Conservation (phyloP, 2,888 invertebrate species). For the Scrobipalpa costella region DNA sequence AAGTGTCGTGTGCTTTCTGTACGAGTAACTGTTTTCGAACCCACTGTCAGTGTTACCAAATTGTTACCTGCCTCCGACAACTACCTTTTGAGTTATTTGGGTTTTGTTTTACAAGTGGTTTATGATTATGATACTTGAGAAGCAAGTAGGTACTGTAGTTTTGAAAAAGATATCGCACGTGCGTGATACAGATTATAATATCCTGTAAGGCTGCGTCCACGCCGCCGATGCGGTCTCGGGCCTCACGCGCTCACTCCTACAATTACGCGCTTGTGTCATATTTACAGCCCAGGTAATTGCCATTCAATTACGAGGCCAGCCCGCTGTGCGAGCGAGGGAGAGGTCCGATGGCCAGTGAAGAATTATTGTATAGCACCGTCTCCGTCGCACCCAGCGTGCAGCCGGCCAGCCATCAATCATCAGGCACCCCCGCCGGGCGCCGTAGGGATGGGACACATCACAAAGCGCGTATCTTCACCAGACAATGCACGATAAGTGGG, state of each 20-base stretch:
- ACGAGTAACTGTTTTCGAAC: slow-evolving; percentile 18
- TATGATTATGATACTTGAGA: background rate
- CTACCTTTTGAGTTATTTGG: background rate
- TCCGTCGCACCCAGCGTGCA: slow-evolving; percentile 56
- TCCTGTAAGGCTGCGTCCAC: slow-evolving; percentile 60
- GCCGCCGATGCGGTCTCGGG: slow-evolving; percentile 64
- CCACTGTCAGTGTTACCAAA: slow-evolving; percentile 10
- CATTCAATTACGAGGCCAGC: slow-evolving; percentile 78
- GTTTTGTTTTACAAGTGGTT: background rate
- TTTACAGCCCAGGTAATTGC: slow-evolving; percentile 82
- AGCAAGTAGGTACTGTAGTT: background rate
- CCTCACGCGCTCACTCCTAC: slow-evolving; percentile 75
- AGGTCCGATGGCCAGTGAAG: slow-evolving; percentile 42
- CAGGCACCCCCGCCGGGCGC: slow-evolving; percentile 72
- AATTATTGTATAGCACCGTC: slow-evolving; percentile 41
- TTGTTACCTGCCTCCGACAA: slow-evolving; percentile 11
- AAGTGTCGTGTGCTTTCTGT: slow-evolving; percentile 34
- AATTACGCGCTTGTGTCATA: slow-evolving; percentile 82
- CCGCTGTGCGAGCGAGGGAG: slow-evolving; percentile 63
- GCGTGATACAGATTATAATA: slow-evolving; percentile 3
- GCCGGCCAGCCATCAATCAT: slow-evolving; percentile 78
- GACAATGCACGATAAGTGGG: slow-evolving; percentile 78
- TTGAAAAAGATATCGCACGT: background rate
- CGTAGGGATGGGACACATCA: slow-evolving; percentile 75
- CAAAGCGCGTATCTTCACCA: slow-evolving; percentile 65